Evolutionary conservation across 2,113 vertebrate species (phyloP).

Genomic region (Zootoca vivipara): DNA sequence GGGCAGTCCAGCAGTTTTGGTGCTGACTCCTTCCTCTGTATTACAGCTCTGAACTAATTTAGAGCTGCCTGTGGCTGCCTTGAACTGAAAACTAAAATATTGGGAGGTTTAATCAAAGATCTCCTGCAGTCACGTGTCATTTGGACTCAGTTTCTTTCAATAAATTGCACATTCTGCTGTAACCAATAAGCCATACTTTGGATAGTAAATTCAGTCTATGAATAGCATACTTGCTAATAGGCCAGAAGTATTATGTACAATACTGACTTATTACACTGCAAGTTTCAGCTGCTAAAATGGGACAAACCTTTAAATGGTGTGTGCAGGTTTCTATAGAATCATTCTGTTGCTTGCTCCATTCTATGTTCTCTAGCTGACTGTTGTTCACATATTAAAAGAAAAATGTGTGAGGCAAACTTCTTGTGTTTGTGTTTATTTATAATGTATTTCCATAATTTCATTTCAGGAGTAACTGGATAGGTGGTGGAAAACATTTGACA

Average conservation of each 20-base stretch:
- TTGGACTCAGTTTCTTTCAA: too few species aligned
- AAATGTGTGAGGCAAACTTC: background rate
- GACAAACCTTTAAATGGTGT: background rate
- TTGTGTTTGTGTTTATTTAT: background rate
- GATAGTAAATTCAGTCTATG: background rate
- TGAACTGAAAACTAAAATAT: background rate
- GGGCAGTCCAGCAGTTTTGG: background rate
- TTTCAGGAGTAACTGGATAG: constrained; percentile 38
- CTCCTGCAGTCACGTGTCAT: background rate
- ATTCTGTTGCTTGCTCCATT: background rate
- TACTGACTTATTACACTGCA: background rate
- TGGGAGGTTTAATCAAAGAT: background rate
- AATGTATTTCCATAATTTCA: constrained; percentile 47
- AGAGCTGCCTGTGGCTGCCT: background rate
- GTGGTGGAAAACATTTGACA: constrained; percentile 50
- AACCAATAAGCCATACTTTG: background rate
- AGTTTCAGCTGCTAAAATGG: background rate
- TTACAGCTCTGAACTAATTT: background rate
- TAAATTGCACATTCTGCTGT: background rate
- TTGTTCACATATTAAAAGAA: constrained; percentile 30
- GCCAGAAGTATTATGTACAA: background rate
- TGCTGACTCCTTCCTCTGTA: background rate
- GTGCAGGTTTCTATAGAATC: background rate
- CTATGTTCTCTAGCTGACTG: constrained; percentile 16
- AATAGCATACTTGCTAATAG: background rate